phyloP scores from a whole-genome alignment of 2,113 vertebrate species.

The Dermatemys mawii region DNA sequence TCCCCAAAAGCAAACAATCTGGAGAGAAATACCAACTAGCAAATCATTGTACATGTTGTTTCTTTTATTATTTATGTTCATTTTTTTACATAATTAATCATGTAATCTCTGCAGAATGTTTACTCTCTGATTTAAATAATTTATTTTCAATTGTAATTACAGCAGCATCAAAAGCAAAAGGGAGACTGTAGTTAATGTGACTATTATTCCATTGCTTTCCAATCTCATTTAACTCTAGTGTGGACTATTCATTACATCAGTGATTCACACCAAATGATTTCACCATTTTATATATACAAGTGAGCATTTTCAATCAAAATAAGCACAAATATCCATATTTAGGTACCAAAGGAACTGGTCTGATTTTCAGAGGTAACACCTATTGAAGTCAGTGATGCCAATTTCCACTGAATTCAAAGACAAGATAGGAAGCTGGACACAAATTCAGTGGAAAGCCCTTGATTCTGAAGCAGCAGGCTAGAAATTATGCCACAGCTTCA shows the following conservation, averaged over 20 bases:
- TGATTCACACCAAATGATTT: conserved; percentile 31
- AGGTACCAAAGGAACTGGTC: neutral
- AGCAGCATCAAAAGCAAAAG: neutral
- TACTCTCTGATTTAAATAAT: neutral
- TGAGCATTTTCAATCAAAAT: neutral
- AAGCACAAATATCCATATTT: conserved; percentile 18
- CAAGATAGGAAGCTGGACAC: neutral
- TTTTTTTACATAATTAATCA: neutral
- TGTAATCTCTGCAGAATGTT: neutral
- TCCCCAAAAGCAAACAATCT: neutral
- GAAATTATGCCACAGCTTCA: neutral
- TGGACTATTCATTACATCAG: conserved; percentile 3
- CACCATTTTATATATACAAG: neutral
- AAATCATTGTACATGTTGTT: neutral
- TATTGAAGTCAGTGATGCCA: neutral
- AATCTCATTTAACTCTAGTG: neutral
- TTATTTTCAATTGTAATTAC: neutral
- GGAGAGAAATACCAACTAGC: neutral
- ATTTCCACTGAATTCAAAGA: neutral
- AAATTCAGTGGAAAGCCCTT: neutral
- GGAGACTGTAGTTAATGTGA: neutral
- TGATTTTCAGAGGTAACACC: neutral
- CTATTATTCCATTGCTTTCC: neutral
- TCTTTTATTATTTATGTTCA: neutral
- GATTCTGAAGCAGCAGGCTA: neutral